Base-by-base conservation (phyloP, 2,797 vertebrate species). In the Malurus splendens region DNA sequence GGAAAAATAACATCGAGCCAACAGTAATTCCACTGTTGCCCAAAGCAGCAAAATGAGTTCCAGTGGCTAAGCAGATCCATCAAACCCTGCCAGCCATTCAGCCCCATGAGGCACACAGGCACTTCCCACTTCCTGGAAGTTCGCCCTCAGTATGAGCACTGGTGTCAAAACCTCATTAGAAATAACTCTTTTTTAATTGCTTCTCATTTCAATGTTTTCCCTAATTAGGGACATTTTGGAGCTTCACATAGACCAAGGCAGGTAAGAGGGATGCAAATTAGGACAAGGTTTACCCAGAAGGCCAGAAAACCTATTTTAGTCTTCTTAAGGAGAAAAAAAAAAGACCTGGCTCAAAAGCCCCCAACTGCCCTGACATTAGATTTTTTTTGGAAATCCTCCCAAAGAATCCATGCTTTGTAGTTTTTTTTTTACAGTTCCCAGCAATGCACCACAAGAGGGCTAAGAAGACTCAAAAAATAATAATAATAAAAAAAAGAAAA, bases 71-170 rank as follows among this genome's bases (percentile, higher is more conserved):
- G 0, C 25, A 48, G 64, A 55, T 27, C 62, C 64, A 39, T 14
- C 62, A 28, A 41, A 47, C n/a, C 52, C 59, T 33, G 66, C 55
- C 48, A 33, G 42, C 13, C 22, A 9, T 4, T 38, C 73, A 36
- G n/a, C 12, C 50, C 57, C 0, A 0, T 1, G 42, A 10, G 64
- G 30, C 30, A n/a, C 25, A 9, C 12, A 0, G 0, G 10, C 22
- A 8, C 22, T 16, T 45, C 22, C 25, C 54, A 30, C 20, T 51
- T 65, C 56, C 60, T 54, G 16, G 8, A 72, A 51, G 2, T 6
- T 27, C 14, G 0, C 8, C 6, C 45, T 66, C 66, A 36, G 67
- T 25, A 39, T 1, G 0, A 66, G 62, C 6, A 1, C 33, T 1
- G 6, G 6, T 32, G 57, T 56, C 72, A 80, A 64, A 68, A 59